Evolutionary conservation across 2,888 invertebrate species (phyloP).

Genomic region (Drosophila peninsularis): DNA sequence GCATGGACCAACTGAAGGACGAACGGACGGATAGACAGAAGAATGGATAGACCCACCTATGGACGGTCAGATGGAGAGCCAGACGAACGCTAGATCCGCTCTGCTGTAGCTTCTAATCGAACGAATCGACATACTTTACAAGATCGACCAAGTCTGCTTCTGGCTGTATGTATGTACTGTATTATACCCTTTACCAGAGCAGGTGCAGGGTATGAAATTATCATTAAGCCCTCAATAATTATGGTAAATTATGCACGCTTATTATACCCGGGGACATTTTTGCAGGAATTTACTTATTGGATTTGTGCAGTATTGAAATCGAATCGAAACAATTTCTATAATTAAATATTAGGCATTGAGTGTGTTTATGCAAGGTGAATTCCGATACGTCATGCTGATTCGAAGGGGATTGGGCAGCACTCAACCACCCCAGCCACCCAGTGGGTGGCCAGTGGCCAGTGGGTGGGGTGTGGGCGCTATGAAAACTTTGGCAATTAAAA

Average conservation of each 20-base stretch:
- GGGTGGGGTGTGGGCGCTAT: conserved; percentile 1
- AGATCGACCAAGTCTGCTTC: no score
- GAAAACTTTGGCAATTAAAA: conserved; percentile 71
- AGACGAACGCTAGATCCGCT: no score
- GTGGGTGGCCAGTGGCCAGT: no score
- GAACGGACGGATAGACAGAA: no score
- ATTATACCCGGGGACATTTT: no score
- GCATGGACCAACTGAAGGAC: no score
- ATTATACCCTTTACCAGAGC: not conserved
- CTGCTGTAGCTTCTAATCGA: no score
- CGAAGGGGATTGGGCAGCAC: not conserved
- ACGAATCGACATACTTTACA: no score
- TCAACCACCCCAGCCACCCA: not conserved
- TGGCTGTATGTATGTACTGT: no score
- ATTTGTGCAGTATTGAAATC: not conserved
- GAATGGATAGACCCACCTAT: no score
- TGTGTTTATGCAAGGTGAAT: conserved; percentile 21
- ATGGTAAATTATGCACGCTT: no score
- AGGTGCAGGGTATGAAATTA: not conserved
- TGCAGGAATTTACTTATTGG: not conserved
- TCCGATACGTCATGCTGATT: conserved; percentile 27
- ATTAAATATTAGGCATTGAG: conserved; percentile 20
- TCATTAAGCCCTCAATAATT: not conserved
- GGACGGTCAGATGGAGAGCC: no score
- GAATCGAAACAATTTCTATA: not conserved